Percentiles rank a stretch among this genome's conserved stretches.
Evolutionary conservation across 2,888 invertebrate species (phyloP).

Genomic region (Sympetrum striolatum): DNA sequence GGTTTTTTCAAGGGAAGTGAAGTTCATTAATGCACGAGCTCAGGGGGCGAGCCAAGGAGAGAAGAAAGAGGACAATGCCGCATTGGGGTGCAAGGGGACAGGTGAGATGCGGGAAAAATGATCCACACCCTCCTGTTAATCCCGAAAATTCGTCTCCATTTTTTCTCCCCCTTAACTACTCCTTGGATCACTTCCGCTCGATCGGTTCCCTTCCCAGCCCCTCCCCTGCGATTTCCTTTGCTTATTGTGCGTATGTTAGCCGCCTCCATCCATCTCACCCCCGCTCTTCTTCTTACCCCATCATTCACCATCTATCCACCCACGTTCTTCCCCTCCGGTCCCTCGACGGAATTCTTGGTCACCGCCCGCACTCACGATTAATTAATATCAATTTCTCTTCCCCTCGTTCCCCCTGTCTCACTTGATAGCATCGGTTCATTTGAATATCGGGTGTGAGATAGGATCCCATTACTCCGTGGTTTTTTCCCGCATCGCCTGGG

Average conservation of each 20-base stretch:
- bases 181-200: not conserved
- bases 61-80: not conserved
- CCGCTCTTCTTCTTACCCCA: not conserved
- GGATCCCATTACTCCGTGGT: not conserved
- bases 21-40: not conserved
- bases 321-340: not conserved
- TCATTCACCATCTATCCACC: not conserved
- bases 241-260: not conserved
- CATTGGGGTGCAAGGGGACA: not conserved
- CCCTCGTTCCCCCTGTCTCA: not conserved
- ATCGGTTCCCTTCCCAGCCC: not conserved
- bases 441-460: not conserved
- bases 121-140: not conserved
- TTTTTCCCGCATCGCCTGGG: too few species aligned
- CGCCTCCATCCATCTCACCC: not conserved
- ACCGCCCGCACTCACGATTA: constrained; percentile 13
- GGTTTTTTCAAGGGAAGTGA: not conserved
- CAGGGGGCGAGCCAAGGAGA: not conserved
- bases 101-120: not conserved
- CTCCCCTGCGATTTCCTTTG: not conserved
- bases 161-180: not conserved
- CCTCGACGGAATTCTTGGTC: not conserved
- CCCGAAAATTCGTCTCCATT: not conserved
- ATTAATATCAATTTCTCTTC: constrained; percentile 37
- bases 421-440: constrained; percentile 32